These are phyloP conservation scores for Atta colombica DNA, from an alignment of 1,140 invertebrate genomes.

Conservation along the genomic window DNA sequence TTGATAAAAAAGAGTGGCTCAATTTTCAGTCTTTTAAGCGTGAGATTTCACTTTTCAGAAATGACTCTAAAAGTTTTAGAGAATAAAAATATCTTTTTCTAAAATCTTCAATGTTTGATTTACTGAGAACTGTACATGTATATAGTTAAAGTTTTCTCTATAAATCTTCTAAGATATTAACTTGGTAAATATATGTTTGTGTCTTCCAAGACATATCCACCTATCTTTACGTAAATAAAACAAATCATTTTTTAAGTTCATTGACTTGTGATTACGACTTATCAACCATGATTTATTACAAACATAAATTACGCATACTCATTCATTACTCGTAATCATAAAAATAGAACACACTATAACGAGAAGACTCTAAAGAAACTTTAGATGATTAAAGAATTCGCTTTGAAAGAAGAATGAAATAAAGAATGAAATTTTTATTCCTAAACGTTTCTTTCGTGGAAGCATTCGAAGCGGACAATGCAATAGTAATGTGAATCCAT, in stretches of 20 bases:
- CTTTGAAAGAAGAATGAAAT: not conserved
- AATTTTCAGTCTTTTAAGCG: too few species aligned
- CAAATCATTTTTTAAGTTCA: conserved; percentile 13
- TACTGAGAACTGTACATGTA: not conserved
- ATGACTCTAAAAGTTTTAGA: too few species aligned
- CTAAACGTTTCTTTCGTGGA: not conserved
- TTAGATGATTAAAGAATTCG: not conserved
- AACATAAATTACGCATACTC: not conserved
- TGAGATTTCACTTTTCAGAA: too few species aligned
- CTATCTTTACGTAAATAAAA: not conserved
- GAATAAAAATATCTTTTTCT: not conserved
- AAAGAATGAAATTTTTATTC: not conserved
- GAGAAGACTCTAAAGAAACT: not conserved
- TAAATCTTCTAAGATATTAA: conserved; percentile 7
- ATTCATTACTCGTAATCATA: not conserved
- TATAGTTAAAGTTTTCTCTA: not conserved
- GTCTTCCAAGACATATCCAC: not conserved
- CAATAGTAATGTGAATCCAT: not conserved
- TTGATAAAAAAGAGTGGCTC: too few species aligned
- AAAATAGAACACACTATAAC: not conserved
- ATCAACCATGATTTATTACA: conserved; percentile 7
- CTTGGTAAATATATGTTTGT: not conserved
- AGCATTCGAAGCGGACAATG: not conserved
- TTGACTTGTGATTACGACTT: not conserved
- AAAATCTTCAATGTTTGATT: not conserved